Base-by-base conservation (phyloP, 2,113 vertebrate genomes). In the Craseonycteris thonglongyai region DNA sequence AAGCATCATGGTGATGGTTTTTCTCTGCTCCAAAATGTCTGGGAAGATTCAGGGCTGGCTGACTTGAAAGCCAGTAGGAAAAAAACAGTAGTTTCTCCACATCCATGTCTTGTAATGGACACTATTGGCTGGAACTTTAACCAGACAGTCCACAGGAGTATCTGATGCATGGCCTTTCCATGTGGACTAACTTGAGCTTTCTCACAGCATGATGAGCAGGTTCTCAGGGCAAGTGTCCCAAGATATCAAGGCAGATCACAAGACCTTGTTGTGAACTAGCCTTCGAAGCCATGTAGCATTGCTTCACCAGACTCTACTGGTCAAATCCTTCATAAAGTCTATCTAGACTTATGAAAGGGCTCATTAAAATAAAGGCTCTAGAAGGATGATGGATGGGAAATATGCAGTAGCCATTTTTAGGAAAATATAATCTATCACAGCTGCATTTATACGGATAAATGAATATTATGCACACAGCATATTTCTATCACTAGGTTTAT, bases 181-280 rank as follows among this genome's bases (percentile, higher is more conserved):
- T 22, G 9, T 68, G n/a, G 16, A 13, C 30, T 75, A 28, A 61
- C 47, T 26, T 75, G 59, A 75, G 13, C 30, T 45, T 68, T 18
- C 69, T 54, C 24, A 68, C 8, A 30, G 2, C 6, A 30, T 24
- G 30, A 15, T 14, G 58, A 30, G 58, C 92, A 30, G 3, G 7
- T 90, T 81, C 24, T 59, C 59, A 47, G 9, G 92, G 38, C 2
- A 0, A 78, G 16, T 4, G 1, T 74, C 81, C 61, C 33, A 47
- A 24, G n/a, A n/a, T 33, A 22, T 38, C 35, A 65, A n/a, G 12
- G n/a, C 13, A 2, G n/a, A 63, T 3, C 15, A 38, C 0, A 2
- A 45, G 7, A n/a, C 38, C 40, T 76, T 24, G 16, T 47, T 51
- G 19, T n/a, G 15, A n/a, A 33, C 5, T 58, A 33, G 13, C 63